Percentiles rank a stretch among this genome's conserved stretches.
phyloP scores from a whole-genome alignment of 1,140 invertebrate species.

The Stegodyphus mimosarum region DNA sequence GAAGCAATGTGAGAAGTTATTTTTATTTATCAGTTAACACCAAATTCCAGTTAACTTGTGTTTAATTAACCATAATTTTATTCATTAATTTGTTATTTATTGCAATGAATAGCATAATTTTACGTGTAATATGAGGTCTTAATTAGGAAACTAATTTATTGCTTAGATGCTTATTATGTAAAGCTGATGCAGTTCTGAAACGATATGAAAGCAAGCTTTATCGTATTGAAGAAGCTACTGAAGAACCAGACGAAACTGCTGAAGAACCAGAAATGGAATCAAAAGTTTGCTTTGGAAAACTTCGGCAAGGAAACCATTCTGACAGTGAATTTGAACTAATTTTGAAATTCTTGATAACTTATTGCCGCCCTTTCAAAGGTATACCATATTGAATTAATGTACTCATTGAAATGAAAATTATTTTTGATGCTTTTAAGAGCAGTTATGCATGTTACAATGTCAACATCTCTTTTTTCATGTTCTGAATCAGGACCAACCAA shows the following conservation, averaged over 20 bases:
- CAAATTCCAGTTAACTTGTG: too few species aligned
- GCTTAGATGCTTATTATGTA: slow-evolving; percentile 68
- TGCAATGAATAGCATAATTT: too few species aligned
- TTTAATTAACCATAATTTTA: too few species aligned
- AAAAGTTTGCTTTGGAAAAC: slow-evolving; percentile 10
- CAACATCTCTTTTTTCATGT: too few species aligned
- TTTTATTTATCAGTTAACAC: too few species aligned
- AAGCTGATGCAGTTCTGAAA: slow-evolving; percentile 66
- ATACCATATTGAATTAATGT: neutral
- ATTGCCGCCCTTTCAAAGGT: neutral
- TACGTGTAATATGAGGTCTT: too few species aligned
- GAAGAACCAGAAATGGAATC: slow-evolving; percentile 25
- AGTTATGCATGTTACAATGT: too few species aligned
- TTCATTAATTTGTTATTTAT: too few species aligned
- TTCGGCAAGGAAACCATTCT: slow-evolving; percentile 71
- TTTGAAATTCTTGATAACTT: slow-evolving; percentile 69
- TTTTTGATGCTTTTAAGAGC: too few species aligned
- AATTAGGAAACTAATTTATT: neutral
- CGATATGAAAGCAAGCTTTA: slow-evolving; percentile 68
- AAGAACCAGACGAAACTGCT: slow-evolving; percentile 27
- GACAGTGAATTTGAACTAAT: slow-evolving; percentile 73
- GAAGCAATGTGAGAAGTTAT: too few species aligned
- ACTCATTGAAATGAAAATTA: too few species aligned
- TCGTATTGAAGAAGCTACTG: slow-evolving; percentile 63
- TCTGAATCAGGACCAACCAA: too few species aligned